Evolutionary conservation across 2,888 invertebrate genomes (phyloP).

Genomic region (Stenoptilia bipunctidactyla): DNA sequence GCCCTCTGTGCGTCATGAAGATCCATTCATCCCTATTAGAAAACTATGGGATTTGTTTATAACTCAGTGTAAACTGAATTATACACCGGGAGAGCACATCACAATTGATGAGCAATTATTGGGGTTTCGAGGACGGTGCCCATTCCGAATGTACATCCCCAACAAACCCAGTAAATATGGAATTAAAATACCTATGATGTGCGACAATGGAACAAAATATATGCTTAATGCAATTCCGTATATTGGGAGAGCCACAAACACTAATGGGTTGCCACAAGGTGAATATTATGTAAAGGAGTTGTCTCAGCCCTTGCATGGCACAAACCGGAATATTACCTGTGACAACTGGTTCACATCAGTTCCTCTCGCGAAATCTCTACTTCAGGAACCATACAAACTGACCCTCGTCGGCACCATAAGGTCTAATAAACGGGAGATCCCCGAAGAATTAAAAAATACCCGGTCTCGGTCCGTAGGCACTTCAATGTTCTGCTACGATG

Average conservation of each 20-base stretch:
- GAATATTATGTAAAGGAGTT: conserved; percentile 13
- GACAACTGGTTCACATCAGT: conserved; percentile 25
- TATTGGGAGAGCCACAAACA: conserved; percentile 16
- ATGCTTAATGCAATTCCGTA: no score
- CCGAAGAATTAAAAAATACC: background rate
- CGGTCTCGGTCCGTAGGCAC: no score
- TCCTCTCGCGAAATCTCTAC: conserved; percentile 18
- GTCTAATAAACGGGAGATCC: conserved; percentile 10
- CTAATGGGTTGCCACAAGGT: conserved; percentile 14
- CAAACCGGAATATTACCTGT: no score
- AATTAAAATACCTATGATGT: no score
- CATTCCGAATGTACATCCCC: no score
- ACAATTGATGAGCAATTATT: no score
- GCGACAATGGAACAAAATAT: no score
- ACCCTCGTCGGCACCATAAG: no score
- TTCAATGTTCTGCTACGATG: no score
- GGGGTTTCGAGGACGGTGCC: no score
- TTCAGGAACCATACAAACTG: conserved; percentile 20
- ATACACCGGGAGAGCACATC: conserved; percentile 6
- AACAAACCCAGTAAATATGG: no score
- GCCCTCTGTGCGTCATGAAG: conserved; percentile 1
- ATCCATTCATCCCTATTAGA: conserved; percentile 7
- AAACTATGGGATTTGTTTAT: conserved; percentile 10
- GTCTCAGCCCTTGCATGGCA: background rate
- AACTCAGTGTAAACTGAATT: conserved; percentile 6